These are phyloP conservation scores for Esox lucius DNA, from an alignment of 2,797 vertebrate genomes.

Conservation along the genomic window DNA sequence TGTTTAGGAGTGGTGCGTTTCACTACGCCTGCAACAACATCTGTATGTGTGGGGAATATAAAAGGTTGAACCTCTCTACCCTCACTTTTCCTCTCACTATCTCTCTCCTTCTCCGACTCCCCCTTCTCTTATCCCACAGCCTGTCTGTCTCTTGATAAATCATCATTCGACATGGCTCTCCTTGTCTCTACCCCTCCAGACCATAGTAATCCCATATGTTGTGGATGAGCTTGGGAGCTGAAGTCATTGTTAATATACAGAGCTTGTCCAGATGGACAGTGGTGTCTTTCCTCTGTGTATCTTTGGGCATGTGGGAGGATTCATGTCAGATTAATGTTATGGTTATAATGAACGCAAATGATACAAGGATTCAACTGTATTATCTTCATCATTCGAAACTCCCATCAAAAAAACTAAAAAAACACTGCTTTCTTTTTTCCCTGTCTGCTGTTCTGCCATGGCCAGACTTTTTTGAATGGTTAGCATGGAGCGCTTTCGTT, in stretches of 20 bases:
- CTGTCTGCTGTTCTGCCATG: too few relatives aligned
- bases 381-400: not conserved
- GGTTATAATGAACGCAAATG: not conserved
- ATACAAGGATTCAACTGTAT: too few relatives aligned
- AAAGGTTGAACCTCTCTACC: not conserved
- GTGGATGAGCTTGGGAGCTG: constrained; percentile 34
- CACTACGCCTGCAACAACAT: too few relatives aligned
- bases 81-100: constrained; percentile 15
- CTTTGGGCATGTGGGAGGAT: not conserved
- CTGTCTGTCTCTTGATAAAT: constrained; percentile 17
- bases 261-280: constrained; percentile 23
- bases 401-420: not conserved
- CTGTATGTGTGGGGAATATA: too few relatives aligned
- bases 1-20: too few relatives aligned
- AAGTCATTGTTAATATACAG: constrained; percentile 51
- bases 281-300: not conserved
- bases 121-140: constrained; percentile 12
- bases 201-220: constrained; percentile 28
- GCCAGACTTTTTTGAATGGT: too few relatives aligned
- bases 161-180: constrained; percentile 16
- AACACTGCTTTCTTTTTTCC: too few relatives aligned
- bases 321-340: not conserved
- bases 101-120: constrained; percentile 6
- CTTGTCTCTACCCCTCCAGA: constrained; percentile 12
- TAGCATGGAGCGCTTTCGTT: too few relatives aligned